These are phyloP conservation scores for Poeciliopsis turneri DNA, from an alignment of 2,797 vertebrate species.

Conservation along the genomic window DNA sequence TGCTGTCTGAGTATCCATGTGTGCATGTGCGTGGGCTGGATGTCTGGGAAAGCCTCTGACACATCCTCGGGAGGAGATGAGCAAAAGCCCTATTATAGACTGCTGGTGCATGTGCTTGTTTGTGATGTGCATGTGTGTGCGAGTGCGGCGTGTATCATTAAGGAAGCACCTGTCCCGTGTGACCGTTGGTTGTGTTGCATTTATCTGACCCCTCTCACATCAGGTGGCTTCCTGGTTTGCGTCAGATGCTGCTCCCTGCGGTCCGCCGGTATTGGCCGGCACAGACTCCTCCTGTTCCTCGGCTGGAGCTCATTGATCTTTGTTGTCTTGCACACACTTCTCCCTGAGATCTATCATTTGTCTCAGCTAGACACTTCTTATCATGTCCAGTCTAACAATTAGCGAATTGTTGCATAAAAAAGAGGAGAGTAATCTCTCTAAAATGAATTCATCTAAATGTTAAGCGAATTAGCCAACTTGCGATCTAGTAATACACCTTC, in stretches of 20 bases:
- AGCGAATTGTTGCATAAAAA: constrained; percentile 5
- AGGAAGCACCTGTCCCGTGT: constrained; percentile 97
- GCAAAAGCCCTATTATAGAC: constrained; percentile 72
- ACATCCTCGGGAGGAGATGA: constrained; percentile 80
- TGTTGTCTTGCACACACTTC: constrained; percentile 59
- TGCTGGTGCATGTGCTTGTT: constrained; percentile 53
- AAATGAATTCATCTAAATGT: fast-evolving
- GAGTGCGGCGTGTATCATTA: constrained; percentile 70
- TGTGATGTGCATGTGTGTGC: constrained; percentile 47
- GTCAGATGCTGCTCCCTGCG: constrained; percentile 82
- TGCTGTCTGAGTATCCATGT: constrained; percentile 72
- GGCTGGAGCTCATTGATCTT: constrained; percentile 82
- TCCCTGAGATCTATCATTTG: constrained; percentile 27
- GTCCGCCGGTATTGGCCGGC: constrained; percentile 75
- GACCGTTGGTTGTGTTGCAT: constrained; percentile 82
- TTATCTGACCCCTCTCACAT: constrained; percentile 93
- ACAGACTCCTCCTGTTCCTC: constrained; percentile 77
- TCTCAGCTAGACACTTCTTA: constrained; percentile 17
- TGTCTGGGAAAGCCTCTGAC: constrained; percentile 82
- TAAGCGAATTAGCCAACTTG: neutral
- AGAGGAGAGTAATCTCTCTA: neutral
- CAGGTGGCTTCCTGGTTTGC: constrained; percentile 99
- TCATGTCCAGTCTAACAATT: neutral
- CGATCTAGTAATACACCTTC: neutral
- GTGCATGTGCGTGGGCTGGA: constrained; percentile 63